Evolutionary conservation across 2,888 invertebrate species (phyloP).

Genomic region (Emmelina monodactyla): DNA sequence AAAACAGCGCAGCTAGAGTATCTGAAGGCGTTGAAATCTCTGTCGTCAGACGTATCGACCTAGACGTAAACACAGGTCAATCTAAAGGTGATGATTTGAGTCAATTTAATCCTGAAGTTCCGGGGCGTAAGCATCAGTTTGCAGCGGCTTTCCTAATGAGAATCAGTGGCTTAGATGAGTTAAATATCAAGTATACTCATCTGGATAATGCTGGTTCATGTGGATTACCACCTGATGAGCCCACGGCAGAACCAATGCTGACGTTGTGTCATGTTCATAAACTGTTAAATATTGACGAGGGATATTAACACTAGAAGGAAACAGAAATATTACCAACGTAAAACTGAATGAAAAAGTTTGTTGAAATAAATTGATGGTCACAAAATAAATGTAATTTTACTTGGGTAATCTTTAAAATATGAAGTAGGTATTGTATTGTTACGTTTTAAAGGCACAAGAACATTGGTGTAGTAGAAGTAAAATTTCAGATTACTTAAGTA

Average conservation of each 20-base stretch:
- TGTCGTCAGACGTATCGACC: slow-evolving; percentile 73
- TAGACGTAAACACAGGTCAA: slow-evolving; percentile 69
- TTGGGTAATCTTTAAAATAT: no score
- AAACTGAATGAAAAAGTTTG: no score
- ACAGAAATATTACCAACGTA: no score
- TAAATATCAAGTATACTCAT: slow-evolving; percentile 80
- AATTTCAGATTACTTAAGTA: no score
- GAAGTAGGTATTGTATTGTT: no score
- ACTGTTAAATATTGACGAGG: no score
- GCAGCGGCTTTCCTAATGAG: slow-evolving; percentile 75
- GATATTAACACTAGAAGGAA: no score
- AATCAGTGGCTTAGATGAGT: slow-evolving; percentile 81
- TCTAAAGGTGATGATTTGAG: slow-evolving; percentile 83
- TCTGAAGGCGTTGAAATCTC: slow-evolving; percentile 82
- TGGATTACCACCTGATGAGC: slow-evolving; percentile 71
- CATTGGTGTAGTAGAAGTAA: no score
- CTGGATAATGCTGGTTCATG: slow-evolving; percentile 79
- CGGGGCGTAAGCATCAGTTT: slow-evolving; percentile 53
- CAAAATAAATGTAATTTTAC: no score
- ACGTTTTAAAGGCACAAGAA: no score
- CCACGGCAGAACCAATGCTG: slow-evolving; percentile 75
- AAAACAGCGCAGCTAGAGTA: slow-evolving; percentile 71
- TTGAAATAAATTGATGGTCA: no score
- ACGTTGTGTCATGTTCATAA: slow-evolving; percentile 65
- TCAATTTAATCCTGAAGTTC: slow-evolving; percentile 38